Conservation (phyloP, 2,797 vertebrate genomes). For the Microchirus variegatus region DNA sequence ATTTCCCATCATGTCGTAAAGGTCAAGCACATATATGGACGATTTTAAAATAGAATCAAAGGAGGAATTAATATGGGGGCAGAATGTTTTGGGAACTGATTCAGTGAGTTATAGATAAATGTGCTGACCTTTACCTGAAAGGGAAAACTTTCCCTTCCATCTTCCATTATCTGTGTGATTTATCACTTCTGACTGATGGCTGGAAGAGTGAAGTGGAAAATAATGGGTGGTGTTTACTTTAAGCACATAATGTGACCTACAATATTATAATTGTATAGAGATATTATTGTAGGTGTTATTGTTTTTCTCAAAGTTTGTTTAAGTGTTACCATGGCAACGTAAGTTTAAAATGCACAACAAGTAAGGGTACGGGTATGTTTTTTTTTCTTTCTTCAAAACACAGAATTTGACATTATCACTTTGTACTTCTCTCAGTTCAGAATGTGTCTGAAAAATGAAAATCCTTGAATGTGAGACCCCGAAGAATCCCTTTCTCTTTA, state of each 20-base stretch:
- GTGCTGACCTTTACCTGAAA: neutral
- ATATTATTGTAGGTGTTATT: no score
- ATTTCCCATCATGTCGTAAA: neutral
- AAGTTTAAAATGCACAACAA: no score
- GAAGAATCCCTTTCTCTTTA: no score
- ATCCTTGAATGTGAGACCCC: no score
- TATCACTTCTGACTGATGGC: conserved; percentile 24
- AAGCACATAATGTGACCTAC: conserved; percentile 4
- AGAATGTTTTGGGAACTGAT: neutral
- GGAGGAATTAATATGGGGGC: neutral
- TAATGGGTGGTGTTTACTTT: conserved; percentile 5
- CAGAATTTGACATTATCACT: no score
- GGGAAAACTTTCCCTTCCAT: neutral
- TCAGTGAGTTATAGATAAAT: no score
- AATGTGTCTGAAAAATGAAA: no score
- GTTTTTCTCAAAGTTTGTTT: no score
- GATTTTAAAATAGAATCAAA: neutral
- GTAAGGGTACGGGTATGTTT: no score
- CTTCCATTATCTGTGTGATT: conserved; percentile 9
- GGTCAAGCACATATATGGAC: neutral
- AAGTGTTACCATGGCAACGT: no score
- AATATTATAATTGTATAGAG: neutral
- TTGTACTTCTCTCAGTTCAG: no score
- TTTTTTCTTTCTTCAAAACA: no score
- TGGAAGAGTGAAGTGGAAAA: conserved; percentile 19